Evolutionary conservation across 2,888 invertebrate genomes (phyloP), one percentile per base, ranked within the genome.

Genomic region (Lithophane ornitopus): DNA sequence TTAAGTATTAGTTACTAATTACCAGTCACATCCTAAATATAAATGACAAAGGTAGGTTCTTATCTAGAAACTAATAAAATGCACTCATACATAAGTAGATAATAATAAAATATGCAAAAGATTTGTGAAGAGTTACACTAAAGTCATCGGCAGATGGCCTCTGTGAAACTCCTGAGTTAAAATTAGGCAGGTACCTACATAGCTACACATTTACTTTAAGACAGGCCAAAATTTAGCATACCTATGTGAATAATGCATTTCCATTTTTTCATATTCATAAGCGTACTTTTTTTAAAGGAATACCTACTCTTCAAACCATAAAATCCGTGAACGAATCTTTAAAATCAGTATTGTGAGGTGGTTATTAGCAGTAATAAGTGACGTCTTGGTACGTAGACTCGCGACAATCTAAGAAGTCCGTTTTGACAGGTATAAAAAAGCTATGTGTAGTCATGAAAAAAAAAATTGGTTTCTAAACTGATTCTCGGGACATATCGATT

Each of bases 261-360:
- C 2, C 8, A 46, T 19, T 12, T n/a, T 69, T 44, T 8, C 11
- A 12, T 8, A 49, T 68, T 68, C 52, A 52, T 54, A n/a, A 39
- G 16, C 28, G 22, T 41, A 39, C 14, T 39, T 14, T 19, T 49
- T 19, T 44, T 7, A 46, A 66, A 66, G 3, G 1, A 14, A 19
- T 65, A 19, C 49, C 52, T 52, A 52, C 26, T 22, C 9, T 11
- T 16, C 22, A 71, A 22, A 11, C 22, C 16, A 69, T 54, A 69
- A 69, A 69, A 61, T 11, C 7, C 22, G 69, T 54, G 11, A 69
- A 3, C 39, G 11, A 22, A 49, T 39, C 11, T 28, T 39, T 52
- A 8, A 69, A 69, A 41, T 52, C 41, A 69, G 41, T 71, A 68
- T 26, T 52, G 49, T 67, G 49, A 14, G 9, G 19, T 70, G 11